phyloP scores from a whole-genome alignment of 2,888 invertebrate genomes.

The Aspidiotus rigidus region DNA sequence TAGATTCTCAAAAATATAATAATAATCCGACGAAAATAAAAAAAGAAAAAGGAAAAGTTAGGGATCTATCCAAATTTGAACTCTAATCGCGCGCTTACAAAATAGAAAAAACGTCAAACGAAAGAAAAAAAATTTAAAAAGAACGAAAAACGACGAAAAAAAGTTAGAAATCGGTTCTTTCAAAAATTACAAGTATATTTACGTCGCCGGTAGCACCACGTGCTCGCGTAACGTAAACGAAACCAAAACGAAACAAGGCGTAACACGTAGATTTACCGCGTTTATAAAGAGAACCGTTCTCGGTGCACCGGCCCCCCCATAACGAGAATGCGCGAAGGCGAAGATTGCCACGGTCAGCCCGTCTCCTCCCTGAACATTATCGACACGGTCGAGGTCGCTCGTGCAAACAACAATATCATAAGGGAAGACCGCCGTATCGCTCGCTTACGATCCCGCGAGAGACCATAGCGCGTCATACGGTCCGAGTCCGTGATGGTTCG shows the following conservation, averaged over 20 bases:
- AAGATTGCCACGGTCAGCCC: slow-evolving; percentile 24
- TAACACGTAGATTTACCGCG: slow-evolving; percentile 25
- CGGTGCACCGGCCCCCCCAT: slow-evolving; percentile 25
- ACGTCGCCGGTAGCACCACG: slow-evolving; percentile 36
- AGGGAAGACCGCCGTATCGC: slow-evolving; percentile 5
- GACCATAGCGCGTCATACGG: too few species aligned
- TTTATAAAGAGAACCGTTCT: slow-evolving; percentile 23
- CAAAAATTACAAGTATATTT: slow-evolving; percentile 37
- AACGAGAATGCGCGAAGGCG: slow-evolving; percentile 23
- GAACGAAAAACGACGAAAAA: not conserved
- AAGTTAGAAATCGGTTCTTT: slow-evolving; percentile 29
- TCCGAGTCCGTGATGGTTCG: too few species aligned
- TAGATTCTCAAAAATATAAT: slow-evolving; percentile 13
- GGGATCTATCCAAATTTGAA: slow-evolving; percentile 8
- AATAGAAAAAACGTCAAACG: not conserved
- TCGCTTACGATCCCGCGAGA: not conserved
- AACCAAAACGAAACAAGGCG: slow-evolving; percentile 27
- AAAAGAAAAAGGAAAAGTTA: too few species aligned
- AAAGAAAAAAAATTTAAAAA: slow-evolving; percentile 12
- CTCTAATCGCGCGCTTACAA: not conserved
- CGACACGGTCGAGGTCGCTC: slow-evolving; percentile 25
- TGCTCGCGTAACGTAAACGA: slow-evolving; percentile 27
- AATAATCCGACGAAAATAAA: slow-evolving; percentile 20
- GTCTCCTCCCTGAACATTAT: slow-evolving; percentile 25
- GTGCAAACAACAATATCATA: not conserved